phyloP scores from a whole-genome alignment of 2,797 vertebrate species.

The Nasua narica region DNA sequence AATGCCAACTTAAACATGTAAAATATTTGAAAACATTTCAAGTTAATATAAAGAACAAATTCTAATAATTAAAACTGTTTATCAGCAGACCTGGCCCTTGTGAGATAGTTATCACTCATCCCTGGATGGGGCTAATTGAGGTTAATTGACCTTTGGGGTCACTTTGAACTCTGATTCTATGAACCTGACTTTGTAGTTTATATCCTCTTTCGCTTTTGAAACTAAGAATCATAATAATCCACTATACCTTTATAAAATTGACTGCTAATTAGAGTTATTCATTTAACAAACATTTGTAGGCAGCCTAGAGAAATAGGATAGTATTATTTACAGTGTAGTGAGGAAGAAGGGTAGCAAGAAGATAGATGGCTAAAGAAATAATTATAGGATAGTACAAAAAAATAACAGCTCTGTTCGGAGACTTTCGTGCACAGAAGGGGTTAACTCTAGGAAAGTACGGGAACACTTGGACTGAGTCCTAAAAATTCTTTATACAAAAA shows the following conservation, averaged over 20 bases:
- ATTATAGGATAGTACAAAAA: background rate
- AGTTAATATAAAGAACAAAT: background rate
- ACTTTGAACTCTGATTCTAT: background rate
- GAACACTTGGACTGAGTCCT: background rate
- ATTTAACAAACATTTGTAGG: slow-evolving; percentile 23
- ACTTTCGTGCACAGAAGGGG: background rate
- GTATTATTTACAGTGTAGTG: background rate
- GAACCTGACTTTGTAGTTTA: slow-evolving; percentile 23
- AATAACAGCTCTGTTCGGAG: background rate
- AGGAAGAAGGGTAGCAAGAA: background rate
- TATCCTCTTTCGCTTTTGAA: slow-evolving; percentile 1
- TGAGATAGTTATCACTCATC: background rate
- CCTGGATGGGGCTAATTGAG: background rate
- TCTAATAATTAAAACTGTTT: slow-evolving; percentile 35
- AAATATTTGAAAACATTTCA: slow-evolving; percentile 5
- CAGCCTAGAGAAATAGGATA: background rate
- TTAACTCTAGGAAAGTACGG: background rate
- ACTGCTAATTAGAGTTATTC: slow-evolving; percentile 19
- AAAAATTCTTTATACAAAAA: slow-evolving; percentile 12
- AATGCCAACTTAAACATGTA: background rate
- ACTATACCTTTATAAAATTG: background rate
- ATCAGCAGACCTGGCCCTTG: background rate
- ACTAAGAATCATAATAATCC: background rate
- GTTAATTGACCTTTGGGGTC: slow-evolving; percentile 1
- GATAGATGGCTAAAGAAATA: background rate